Evolutionary conservation across 2,797 vertebrate genomes (phyloP), one percentile per base, ranked within the genome.

Genomic region (Psittacula echo): DNA sequence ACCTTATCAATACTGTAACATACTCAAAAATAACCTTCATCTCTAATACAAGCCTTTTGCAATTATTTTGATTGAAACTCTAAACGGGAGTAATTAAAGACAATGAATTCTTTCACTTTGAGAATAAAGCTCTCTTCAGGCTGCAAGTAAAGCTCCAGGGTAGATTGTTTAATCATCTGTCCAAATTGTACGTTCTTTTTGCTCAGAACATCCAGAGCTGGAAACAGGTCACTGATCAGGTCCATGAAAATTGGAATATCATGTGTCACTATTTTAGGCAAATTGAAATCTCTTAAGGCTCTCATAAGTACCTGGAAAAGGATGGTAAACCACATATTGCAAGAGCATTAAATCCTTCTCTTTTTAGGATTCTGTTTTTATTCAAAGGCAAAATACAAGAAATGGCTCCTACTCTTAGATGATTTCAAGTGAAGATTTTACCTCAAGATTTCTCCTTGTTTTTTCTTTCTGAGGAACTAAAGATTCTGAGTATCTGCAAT

Each of bases 81-180:
- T 88, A 88, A 87, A 82, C 37, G 77, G 60, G 73, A 73, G 34
- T 80, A 93, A 87, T 90, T 93, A 95, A 89, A 93, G 64, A 90
- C 65, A 94, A 96, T 74, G 7, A 82, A 56, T 86, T 83, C 4
- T 93, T 96, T 97, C 97, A 99, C 99, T 98, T 98, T 98, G 85
- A 99, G 98, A 88, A 99, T 97, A 94, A 99, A 99, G 86, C 97
- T 98, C 87, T 99, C 98, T 97, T 99, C 98, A 2, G 98, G 98
- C 96, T 99, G 98, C 61, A 99, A 98, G 84, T 61, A 96, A 51
- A 99, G 98, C 91, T 99, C 98, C 88, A 98, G 91, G 48, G 98
- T 98, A 72, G 98, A 98, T 66, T 98, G 97, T 88, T 98, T 97
- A 82, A 98, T 96, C 92, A 98, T 97, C 95, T 98, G 98, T 87